phyloP scores from a whole-genome alignment of 1,140 invertebrate species.

The Drosophila nigrodunni region DNA sequence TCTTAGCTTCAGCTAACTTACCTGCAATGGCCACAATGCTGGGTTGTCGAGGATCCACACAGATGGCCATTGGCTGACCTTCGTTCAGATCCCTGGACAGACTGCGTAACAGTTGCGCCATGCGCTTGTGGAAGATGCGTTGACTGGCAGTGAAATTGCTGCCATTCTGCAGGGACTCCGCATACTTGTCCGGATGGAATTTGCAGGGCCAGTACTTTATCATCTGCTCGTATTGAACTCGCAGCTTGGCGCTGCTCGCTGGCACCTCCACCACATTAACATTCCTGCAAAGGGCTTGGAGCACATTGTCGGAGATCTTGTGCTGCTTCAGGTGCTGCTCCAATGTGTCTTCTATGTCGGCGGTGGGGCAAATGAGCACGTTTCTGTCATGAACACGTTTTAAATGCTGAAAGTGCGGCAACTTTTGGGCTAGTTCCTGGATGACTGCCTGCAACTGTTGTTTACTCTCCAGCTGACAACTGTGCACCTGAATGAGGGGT shows the following conservation, averaged over 20 bases:
- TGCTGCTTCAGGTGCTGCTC: slow-evolving; percentile 53
- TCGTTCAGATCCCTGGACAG: slow-evolving; percentile 62
- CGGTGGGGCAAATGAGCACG: slow-evolving; percentile 86
- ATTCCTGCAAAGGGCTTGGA: slow-evolving; percentile 77
- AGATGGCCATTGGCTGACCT: slow-evolving; percentile 86
- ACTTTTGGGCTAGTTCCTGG: slow-evolving; percentile 86
- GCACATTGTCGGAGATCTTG: slow-evolving; percentile 53
- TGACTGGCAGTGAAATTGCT: slow-evolving; percentile 88
- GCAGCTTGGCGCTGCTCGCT: slow-evolving; percentile 87
- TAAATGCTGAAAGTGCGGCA: slow-evolving; percentile 89
- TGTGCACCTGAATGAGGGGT: slow-evolving; percentile 86
- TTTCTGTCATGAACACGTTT: slow-evolving; percentile 89
- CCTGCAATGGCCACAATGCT: slow-evolving; percentile 88
- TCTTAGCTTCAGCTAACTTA: slow-evolving; percentile 23
- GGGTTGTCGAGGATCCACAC: slow-evolving; percentile 88
- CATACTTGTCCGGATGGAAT: slow-evolving; percentile 91
- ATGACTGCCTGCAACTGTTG: slow-evolving; percentile 89
- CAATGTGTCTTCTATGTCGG: slow-evolving; percentile 49
- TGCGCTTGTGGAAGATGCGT: slow-evolving; percentile 86
- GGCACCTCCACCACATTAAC: slow-evolving; percentile 88
- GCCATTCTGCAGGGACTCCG: slow-evolving; percentile 88
- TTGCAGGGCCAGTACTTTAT: slow-evolving; percentile 92
- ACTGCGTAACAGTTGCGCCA: slow-evolving; percentile 85
- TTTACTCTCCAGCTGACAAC: slow-evolving; percentile 86
- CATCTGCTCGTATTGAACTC: slow-evolving; percentile 88